These are phyloP conservation scores for Rhingia campestris DNA, from an alignment of 2,888 invertebrate species.

Conservation along the genomic window DNA sequence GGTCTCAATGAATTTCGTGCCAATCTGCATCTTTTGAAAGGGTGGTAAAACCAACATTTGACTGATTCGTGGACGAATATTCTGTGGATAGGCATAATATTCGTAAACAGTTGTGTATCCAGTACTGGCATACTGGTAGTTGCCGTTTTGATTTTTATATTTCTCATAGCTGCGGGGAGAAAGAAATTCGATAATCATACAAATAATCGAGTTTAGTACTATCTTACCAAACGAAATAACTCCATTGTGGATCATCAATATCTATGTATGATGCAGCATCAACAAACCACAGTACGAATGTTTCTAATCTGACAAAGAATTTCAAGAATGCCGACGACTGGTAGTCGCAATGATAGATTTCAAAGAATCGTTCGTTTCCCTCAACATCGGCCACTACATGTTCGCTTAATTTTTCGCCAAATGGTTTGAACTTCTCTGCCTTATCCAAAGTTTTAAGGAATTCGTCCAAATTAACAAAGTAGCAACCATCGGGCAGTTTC, in stretches of 20 bases:
- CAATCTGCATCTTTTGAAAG: constrained; percentile 93
- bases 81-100: constrained; percentile 96
- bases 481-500: constrained; percentile 88
- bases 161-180: constrained; percentile 87
- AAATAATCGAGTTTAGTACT: constrained; percentile 9
- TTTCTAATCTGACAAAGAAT: constrained; percentile 93
- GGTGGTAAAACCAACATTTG: constrained; percentile 97
- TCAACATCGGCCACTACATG: constrained; percentile 83
- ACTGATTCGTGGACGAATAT: constrained; percentile 94
- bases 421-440: constrained; percentile 90
- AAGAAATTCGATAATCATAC: constrained; percentile 1
- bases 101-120: constrained; percentile 96
- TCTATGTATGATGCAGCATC: constrained; percentile 98
- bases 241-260: constrained; percentile 95
- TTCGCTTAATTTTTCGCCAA: constrained; percentile 87
- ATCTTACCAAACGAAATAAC: constrained; percentile 91
- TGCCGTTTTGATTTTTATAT: constrained; percentile 85
- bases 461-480: constrained; percentile 87
- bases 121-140: constrained; percentile 88
- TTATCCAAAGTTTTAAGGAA: constrained; percentile 88
- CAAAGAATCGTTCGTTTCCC: constrained; percentile 85
- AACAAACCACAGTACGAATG: constrained; percentile 96
- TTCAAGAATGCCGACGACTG: constrained; percentile 88
- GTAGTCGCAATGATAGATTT: constrained; percentile 91
- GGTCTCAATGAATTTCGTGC: constrained; percentile 87